phyloP scores from a whole-genome alignment of 2,113 vertebrate genomes.

The Trichomycterus rosablanca region DNA sequence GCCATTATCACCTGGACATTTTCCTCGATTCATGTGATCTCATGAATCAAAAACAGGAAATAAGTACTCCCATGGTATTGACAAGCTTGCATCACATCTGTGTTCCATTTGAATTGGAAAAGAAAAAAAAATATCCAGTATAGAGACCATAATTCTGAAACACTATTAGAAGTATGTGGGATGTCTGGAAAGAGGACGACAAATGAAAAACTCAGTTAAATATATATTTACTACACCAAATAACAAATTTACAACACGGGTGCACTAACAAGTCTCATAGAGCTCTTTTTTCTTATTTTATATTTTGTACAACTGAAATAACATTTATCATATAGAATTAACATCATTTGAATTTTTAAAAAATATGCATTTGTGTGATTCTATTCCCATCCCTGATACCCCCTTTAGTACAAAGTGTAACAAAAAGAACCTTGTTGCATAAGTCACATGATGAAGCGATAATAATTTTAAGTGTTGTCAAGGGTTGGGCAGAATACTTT shows the following conservation, averaged over 20 bases:
- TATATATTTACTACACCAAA: slow-evolving; percentile 80
- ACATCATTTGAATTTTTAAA: slow-evolving; percentile 52
- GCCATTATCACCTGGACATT: slow-evolving; percentile 29
- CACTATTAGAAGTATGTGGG: slow-evolving; percentile 67
- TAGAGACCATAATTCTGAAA: slow-evolving; percentile 51
- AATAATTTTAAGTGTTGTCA: slow-evolving; percentile 22
- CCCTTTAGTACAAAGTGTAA: slow-evolving; percentile 48
- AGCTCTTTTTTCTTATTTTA: slow-evolving; percentile 63
- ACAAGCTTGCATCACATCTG: slow-evolving; percentile 66
- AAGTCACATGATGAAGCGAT: slow-evolving; percentile 52
- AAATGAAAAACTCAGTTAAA: slow-evolving; percentile 72
- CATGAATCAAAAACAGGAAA: slow-evolving; percentile 33
- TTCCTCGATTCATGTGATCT: slow-evolving; percentile 39
- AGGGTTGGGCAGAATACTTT: background rate
- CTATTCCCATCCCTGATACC: slow-evolving; percentile 12
- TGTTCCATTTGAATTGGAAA: slow-evolving; percentile 51
- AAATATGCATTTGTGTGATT: slow-evolving; percentile 57
- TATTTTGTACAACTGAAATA: slow-evolving; percentile 47
- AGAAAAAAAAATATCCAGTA: slow-evolving; percentile 20
- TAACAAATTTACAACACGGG: slow-evolving; percentile 84
- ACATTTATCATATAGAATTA: slow-evolving; percentile 68
- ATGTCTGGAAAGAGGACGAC: slow-evolving; percentile 69
- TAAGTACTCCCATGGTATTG: slow-evolving; percentile 12
- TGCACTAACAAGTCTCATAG: slow-evolving; percentile 80
- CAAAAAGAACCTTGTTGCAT: slow-evolving; percentile 55